These are phyloP conservation scores for Solenodon paradoxus DNA, from an alignment of 2,113 vertebrate genomes.

Conservation along the genomic window DNA sequence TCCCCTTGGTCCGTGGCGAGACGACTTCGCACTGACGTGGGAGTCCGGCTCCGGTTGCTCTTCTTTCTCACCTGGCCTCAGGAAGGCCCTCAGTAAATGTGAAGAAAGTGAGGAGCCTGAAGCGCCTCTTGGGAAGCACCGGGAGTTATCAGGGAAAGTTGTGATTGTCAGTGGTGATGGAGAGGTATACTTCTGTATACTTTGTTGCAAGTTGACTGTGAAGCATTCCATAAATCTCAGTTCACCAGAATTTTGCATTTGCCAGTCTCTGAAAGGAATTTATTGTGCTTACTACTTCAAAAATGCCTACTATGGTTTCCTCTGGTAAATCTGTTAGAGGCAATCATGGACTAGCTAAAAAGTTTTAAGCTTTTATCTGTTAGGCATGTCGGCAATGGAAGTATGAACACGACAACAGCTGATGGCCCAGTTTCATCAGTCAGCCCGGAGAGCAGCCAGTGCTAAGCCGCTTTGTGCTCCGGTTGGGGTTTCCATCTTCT, in stretches of 20 bases:
- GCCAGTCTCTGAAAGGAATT: not conserved
- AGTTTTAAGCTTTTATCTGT: not conserved
- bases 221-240: not conserved
- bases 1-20: not conserved
- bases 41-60: not conserved
- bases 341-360: not conserved
- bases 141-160: not conserved
- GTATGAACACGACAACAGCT: not conserved
- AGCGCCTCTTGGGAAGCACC: not conserved
- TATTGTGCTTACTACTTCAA: not conserved
- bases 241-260: not conserved
- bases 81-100: not conserved
- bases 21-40: not conserved
- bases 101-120: not conserved
- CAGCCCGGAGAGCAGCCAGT: not conserved
- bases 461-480: not conserved
- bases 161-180: not conserved
- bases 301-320: not conserved
- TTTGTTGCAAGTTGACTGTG: constrained; percentile 6
- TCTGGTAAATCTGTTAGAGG: not conserved
- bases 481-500: not conserved
- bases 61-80: not conserved
- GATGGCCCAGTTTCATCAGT: not conserved
- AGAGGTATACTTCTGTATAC: not conserved
- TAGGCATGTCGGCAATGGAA: not conserved